phyloP scores from a whole-genome alignment of 2,888 invertebrate species.

The Sarcophaga carnaria region DNA sequence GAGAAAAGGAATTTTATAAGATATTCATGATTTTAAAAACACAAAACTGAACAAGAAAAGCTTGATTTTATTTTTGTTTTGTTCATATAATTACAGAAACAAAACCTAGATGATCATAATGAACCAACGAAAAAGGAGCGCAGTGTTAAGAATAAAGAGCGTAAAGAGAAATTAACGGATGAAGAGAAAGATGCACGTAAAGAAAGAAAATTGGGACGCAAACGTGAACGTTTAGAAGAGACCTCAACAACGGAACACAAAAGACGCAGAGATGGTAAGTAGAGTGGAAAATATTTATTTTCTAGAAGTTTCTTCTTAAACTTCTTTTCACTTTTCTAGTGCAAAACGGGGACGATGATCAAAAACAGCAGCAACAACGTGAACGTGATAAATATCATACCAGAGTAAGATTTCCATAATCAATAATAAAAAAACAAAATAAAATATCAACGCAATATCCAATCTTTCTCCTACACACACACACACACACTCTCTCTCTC shows the following conservation, averaged over 20 bases:
- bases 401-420: constrained; percentile 84
- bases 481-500: constrained; percentile 11
- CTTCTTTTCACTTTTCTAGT: constrained; percentile 70
- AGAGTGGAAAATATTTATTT: constrained; percentile 40
- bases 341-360: constrained; percentile 90
- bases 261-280: constrained; percentile 89
- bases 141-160: constrained; percentile 83
- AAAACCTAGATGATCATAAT: constrained; percentile 76
- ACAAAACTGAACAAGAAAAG: too few relatives aligned
- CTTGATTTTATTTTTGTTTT: not conserved
- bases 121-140: constrained; percentile 83
- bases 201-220: constrained; percentile 91
- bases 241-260: constrained; percentile 87
- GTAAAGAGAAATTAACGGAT: constrained; percentile 86
- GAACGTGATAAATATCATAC: constrained; percentile 91
- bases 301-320: too few relatives aligned
- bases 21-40: not conserved
- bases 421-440: constrained; percentile 1
- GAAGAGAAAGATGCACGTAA: constrained; percentile 91
- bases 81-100: constrained; percentile 78
- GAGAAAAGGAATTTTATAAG: not conserved
- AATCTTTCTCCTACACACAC: not conserved
- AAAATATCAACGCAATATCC: constrained; percentile 5
- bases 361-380: constrained; percentile 83
- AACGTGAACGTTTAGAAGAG: constrained; percentile 90